Evolutionary conservation across 2,888 invertebrate species (phyloP).

Genomic region (Andrena trimmerana): DNA sequence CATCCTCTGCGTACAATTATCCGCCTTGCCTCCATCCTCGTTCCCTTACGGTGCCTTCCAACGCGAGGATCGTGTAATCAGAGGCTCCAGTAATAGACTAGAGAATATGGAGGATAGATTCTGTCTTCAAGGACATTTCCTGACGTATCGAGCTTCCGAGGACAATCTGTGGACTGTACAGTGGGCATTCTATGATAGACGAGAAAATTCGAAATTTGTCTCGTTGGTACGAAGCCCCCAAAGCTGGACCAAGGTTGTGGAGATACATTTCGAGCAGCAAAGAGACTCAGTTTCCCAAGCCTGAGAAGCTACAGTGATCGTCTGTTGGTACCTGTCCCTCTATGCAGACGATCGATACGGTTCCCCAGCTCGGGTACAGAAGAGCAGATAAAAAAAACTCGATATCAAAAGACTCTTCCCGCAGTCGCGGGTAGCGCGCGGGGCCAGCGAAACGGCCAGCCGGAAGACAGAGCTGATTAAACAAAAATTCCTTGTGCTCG

Average conservation of each 20-base stretch:
- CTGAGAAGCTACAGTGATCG: neutral
- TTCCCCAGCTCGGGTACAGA: neutral
- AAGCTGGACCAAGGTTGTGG: neutral
- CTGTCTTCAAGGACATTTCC: no score
- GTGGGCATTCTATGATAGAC: no score
- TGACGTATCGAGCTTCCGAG: no score
- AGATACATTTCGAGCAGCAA: neutral
- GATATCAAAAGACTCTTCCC: conserved; percentile 17
- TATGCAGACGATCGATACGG: conserved; percentile 4
- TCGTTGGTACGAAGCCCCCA: neutral
- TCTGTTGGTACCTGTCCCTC: neutral
- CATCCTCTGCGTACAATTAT: conserved; percentile 59
- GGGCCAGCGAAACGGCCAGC: neutral
- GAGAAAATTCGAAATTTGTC: neutral
- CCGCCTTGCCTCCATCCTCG: conserved; percentile 40
- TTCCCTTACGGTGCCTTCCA: neutral
- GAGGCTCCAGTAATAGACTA: neutral
- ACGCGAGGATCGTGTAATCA: neutral
- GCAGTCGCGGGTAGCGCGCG: neutral
- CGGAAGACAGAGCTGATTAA: conserved; percentile 43
- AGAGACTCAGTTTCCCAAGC: neutral
- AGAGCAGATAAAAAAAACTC: conserved; percentile 5
- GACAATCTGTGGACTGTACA: no score
- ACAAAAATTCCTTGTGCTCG: conserved; percentile 44
- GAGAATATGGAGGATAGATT: no score